A percentile compares a stretch with the other conserved stretches of the same genome.
Evolutionary conservation across 1,140 invertebrate species (phyloP).

Genomic region (Cotesia glomerata): DNA sequence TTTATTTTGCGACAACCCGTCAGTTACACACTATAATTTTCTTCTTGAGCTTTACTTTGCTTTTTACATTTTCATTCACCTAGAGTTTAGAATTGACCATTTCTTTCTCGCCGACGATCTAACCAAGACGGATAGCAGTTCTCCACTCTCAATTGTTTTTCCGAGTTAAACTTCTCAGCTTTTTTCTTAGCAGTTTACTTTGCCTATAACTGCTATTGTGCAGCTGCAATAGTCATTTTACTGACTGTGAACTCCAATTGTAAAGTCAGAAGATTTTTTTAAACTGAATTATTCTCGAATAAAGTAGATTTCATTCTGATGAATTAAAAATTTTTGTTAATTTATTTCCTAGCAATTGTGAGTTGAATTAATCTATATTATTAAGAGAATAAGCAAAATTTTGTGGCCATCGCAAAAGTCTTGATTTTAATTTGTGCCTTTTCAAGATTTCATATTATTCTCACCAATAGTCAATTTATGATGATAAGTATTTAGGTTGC

Average conservation of each 20-base stretch:
- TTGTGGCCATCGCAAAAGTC: no score
- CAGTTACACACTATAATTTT: conserved; percentile 38
- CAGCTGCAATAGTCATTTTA: background rate
- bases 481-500: no score
- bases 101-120: background rate
- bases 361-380: no score
- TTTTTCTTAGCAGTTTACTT: background rate
- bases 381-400: no score
- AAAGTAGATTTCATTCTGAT: background rate
- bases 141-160: background rate
- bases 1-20: conserved; percentile 22
- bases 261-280: background rate
- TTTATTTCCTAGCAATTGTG: no score
- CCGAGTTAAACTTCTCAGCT: background rate
- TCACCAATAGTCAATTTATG: no score
- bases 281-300: no score
- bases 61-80: background rate
- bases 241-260: background rate
- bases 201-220: no score
- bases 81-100: background rate
- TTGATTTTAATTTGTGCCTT: no score
- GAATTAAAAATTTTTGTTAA: no score
- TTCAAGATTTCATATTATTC: no score
- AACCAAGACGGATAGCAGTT: background rate
- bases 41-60: conserved; percentile 17